Percentiles rank a stretch among this genome's conserved stretches.
phyloP scores from a whole-genome alignment of 2,113 vertebrate genomes.

The Cyphomyrus discorhynchus region DNA sequence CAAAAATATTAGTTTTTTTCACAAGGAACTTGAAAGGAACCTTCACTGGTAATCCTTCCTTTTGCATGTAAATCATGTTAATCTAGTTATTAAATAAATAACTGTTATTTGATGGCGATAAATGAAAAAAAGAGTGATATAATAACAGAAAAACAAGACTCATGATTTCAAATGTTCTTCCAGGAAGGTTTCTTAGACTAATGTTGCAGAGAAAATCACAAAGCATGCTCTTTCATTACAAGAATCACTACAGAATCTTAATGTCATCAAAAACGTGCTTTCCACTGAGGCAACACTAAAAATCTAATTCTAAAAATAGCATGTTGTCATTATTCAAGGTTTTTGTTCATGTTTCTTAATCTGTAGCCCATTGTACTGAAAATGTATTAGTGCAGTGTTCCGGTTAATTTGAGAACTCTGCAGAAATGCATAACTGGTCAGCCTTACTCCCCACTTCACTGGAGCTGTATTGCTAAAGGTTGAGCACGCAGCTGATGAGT shows the following conservation, averaged over 20 bases:
- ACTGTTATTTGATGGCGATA: neutral
- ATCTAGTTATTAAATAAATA: too few relatives aligned
- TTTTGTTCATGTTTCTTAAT: slow-evolving; percentile 28
- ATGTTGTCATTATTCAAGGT: slow-evolving; percentile 23
- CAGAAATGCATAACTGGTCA: neutral
- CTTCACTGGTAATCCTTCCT: neutral
- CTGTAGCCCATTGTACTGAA: slow-evolving; percentile 13
- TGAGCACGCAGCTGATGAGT: neutral
- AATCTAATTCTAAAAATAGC: slow-evolving; percentile 23
- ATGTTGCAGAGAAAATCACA: neutral
- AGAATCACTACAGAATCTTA: slow-evolving; percentile 21
- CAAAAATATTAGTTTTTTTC: neutral
- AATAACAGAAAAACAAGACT: slow-evolving; percentile 9
- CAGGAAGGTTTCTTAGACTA: neutral
- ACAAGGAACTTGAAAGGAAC: neutral
- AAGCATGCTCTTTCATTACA: neutral
- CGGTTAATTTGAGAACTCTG: slow-evolving; percentile 24
- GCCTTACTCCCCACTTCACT: slow-evolving; percentile 13
- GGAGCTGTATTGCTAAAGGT: slow-evolving; percentile 6
- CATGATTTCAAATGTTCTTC: neutral
- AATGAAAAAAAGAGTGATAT: neutral
- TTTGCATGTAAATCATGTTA: neutral
- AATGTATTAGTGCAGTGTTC: neutral
- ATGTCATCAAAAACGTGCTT: neutral
- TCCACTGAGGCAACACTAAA: neutral